Conservation (phyloP, 2,113 vertebrate species). For the Upupa epops region DNA sequence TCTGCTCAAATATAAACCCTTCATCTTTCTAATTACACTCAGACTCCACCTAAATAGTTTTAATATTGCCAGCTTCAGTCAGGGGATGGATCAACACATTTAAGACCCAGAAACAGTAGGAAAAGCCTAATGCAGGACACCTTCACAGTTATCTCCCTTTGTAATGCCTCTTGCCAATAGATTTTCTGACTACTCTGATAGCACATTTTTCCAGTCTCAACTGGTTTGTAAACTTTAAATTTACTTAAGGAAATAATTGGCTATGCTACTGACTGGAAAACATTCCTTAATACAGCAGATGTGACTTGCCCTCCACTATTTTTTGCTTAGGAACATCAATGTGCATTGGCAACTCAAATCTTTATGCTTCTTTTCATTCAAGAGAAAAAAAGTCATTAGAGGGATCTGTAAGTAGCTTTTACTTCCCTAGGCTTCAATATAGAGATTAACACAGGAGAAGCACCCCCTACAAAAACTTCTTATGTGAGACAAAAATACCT, state of each 20-base stretch:
- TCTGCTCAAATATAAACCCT: conserved; percentile 22
- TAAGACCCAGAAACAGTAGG: background rate
- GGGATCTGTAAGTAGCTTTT: background rate
- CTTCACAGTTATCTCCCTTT: conserved; percentile 6
- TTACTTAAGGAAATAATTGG: background rate
- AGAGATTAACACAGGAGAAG: background rate
- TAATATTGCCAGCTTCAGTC: conserved; percentile 3
- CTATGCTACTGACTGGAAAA: background rate
- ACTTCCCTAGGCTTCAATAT: background rate
- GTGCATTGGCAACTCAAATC: background rate
- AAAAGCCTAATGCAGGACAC: background rate
- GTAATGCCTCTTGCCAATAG: background rate
- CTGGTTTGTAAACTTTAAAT: background rate
- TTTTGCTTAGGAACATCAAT: background rate
- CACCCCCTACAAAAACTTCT: background rate
- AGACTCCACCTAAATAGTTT: background rate
- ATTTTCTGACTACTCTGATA: background rate
- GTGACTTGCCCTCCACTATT: background rate
- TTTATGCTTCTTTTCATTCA: background rate
- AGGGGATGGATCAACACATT: background rate
- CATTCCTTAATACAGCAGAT: background rate
- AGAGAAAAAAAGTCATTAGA: background rate
- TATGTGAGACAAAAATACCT: background rate
- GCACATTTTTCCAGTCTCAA: background rate
- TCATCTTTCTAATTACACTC: conserved; percentile 2